Conservation (phyloP, 2,888 invertebrate species). For the Selenia dentaria region DNA sequence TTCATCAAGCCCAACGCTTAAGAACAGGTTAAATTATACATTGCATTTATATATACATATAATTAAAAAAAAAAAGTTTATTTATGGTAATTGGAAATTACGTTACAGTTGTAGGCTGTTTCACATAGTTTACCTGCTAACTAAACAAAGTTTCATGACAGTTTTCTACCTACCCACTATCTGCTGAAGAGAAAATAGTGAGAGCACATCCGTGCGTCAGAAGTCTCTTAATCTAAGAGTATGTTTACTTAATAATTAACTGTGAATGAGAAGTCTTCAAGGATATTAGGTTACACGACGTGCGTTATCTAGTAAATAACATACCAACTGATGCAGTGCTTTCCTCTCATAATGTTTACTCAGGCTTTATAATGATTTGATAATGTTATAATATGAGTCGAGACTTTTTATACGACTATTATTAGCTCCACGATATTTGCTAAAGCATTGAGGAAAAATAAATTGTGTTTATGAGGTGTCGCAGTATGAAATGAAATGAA, state of each 20-base stretch:
- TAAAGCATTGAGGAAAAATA: constrained; percentile 34
- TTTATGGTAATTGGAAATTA: no score
- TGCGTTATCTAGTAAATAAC: constrained; percentile 52
- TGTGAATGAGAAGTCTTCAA: constrained; percentile 61
- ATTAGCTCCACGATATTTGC: constrained; percentile 12
- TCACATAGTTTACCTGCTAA: no score
- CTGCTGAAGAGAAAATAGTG: not conserved
- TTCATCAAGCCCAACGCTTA: no score
- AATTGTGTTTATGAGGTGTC: constrained; percentile 57
- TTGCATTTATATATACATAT: no score
- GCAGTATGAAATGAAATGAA: constrained; percentile 51
- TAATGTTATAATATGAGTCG: constrained; percentile 42
- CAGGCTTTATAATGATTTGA: constrained; percentile 49
- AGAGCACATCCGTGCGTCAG: constrained; percentile 35
- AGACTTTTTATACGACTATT: constrained; percentile 11
- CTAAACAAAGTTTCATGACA: no score
- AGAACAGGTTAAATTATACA: no score
- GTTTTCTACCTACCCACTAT: no score
- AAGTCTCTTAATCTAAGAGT: constrained; percentile 61
- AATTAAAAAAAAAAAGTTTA: no score
- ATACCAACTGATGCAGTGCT: constrained; percentile 39
- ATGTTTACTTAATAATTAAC: constrained; percentile 63
- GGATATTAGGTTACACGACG: constrained; percentile 64
- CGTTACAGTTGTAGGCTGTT: no score
- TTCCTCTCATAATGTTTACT: constrained; percentile 47